phyloP scores from a whole-genome alignment of 2,888 invertebrate species.

The Lottia gigantea region DNA sequence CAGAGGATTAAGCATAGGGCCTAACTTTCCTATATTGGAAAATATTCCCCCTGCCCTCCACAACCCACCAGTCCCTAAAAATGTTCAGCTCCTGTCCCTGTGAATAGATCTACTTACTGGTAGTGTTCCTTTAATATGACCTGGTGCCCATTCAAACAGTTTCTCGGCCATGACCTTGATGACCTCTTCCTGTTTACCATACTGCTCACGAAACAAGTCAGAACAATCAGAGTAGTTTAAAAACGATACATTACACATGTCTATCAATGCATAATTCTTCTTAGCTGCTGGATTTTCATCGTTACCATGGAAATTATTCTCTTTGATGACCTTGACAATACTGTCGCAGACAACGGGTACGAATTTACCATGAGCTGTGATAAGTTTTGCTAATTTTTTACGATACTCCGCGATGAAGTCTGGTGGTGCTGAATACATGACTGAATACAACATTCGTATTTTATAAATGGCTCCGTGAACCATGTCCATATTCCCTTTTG shows the following conservation, averaged over 20 bases:
- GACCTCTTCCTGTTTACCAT: background rate
- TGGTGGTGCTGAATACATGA: background rate
- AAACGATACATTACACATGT: too few species aligned
- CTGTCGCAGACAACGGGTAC: background rate
- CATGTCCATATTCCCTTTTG: too few species aligned
- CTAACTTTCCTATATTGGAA: too few species aligned
- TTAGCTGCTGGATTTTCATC: too few species aligned
- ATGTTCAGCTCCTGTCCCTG: too few species aligned
- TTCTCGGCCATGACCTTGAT: background rate
- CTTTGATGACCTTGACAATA: background rate
- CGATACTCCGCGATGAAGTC: background rate
- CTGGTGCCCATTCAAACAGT: background rate
- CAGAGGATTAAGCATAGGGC: too few species aligned
- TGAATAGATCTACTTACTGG: background rate
- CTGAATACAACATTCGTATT: background rate
- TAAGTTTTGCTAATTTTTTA: background rate
- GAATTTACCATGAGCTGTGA: background rate
- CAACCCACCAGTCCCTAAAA: too few species aligned
- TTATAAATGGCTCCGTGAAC: too few species aligned
- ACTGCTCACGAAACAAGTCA: background rate
- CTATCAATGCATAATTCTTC: too few species aligned
- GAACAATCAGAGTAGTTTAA: background rate
- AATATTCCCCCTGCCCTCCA: too few species aligned
- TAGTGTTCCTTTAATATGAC: background rate
- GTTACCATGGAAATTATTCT: background rate